phyloP scores from a whole-genome alignment of 2,113 vertebrate species.

The Lethenteron camtschaticum region DNA sequence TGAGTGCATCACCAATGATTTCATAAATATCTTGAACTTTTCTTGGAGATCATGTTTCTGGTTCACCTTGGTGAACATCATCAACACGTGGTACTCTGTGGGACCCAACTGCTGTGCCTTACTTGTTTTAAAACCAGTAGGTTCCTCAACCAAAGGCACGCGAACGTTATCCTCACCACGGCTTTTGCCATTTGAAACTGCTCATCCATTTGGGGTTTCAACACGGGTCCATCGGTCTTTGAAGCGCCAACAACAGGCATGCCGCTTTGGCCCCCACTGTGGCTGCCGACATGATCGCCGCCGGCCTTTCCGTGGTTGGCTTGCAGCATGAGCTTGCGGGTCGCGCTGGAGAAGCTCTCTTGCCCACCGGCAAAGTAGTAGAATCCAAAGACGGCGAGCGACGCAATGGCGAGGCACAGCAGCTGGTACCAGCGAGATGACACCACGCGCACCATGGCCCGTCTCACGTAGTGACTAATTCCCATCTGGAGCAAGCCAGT shows the following conservation, averaged over 20 bases:
- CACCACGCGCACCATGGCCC: neutral
- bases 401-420: constrained; percentile 18
- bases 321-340: constrained; percentile 43
- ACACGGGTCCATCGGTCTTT: constrained; percentile 6
- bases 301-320: constrained; percentile 23
- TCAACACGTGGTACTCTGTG: constrained; percentile 36
- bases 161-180: constrained; percentile 5
- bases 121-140: neutral
- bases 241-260: neutral
- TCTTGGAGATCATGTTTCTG: constrained; percentile 35
- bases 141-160: neutral
- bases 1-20: constrained; percentile 28
- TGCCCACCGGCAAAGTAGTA: constrained; percentile 62
- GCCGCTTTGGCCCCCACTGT: constrained; percentile 12
- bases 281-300: constrained; percentile 21
- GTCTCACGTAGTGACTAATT: neutral
- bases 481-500: neutral
- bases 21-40: constrained; percentile 34
- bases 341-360: constrained; percentile 70
- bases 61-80: constrained; percentile 84
- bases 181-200: constrained; percentile 6
- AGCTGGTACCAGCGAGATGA: neutral
- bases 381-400: constrained; percentile 54
- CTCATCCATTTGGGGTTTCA: constrained; percentile 12
- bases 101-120: neutral